phyloP scores from a whole-genome alignment of 2,888 invertebrate genomes.

The Spisula subtruncata region DNA sequence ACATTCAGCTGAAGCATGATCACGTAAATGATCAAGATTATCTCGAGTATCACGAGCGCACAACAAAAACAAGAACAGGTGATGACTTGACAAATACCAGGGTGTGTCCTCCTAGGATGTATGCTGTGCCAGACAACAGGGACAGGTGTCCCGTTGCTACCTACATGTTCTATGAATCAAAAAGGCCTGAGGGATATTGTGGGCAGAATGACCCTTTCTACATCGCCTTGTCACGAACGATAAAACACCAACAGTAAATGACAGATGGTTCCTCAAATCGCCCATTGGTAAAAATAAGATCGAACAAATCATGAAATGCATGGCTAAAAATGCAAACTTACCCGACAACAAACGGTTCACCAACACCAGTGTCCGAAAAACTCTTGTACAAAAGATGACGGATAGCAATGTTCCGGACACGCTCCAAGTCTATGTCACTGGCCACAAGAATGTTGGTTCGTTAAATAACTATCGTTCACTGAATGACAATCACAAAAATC shows the following conservation, averaged over 20 bases:
- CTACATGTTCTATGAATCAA: background rate
- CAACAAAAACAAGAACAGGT: background rate
- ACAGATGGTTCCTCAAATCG: too few relatives aligned
- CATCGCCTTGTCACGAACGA: background rate
- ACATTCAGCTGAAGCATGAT: background rate
- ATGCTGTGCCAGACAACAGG: background rate
- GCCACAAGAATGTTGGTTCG: constrained; percentile 45
- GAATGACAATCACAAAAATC: too few relatives aligned
- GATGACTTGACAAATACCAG: background rate
- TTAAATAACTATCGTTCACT: constrained; percentile 46
- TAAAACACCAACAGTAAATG: too few relatives aligned
- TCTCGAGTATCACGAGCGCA: background rate
- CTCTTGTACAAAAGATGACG: too few relatives aligned
- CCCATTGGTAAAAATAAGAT: too few relatives aligned
- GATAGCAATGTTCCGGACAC: constrained; percentile 45
- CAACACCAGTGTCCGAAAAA: too few relatives aligned
- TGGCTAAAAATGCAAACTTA: too few relatives aligned
- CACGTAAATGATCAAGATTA: background rate
- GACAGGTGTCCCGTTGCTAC: background rate
- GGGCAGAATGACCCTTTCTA: background rate
- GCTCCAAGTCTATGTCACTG: constrained; percentile 34
- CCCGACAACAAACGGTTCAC: too few relatives aligned
- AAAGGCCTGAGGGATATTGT: background rate
- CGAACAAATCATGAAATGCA: too few relatives aligned
- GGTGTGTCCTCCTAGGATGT: background rate